These are phyloP conservation scores for Boulengeromyrus knoepffleri DNA, from an alignment of 2,113 vertebrate species.

Conservation along the genomic window DNA sequence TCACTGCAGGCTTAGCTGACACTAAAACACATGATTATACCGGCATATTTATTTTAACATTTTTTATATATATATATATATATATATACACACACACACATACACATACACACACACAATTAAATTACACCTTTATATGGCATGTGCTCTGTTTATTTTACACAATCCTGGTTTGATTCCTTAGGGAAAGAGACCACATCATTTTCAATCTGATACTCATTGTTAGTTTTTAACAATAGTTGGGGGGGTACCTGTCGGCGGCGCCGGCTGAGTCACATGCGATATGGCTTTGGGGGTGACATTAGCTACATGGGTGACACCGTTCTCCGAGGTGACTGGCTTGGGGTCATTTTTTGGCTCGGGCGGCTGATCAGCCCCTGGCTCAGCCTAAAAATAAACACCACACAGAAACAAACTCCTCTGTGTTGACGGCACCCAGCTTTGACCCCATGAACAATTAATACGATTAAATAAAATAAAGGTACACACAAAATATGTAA, in stretches of 20 bases:
- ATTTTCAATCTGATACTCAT: not conserved
- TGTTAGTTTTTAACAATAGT: not conserved
- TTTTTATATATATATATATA: not conserved
- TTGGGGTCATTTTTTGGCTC: slow-evolving; percentile 78
- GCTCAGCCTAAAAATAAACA: slow-evolving; percentile 63
- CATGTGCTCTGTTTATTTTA: not conserved
- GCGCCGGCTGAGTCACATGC: slow-evolving; percentile 69
- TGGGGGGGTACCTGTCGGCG: slow-evolving; percentile 58
- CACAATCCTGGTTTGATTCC: not conserved
- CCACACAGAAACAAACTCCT: not conserved
- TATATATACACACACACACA: not conserved
- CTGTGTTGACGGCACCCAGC: not conserved
- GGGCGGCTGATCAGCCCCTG: slow-evolving; percentile 57
- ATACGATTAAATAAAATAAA: not conserved
- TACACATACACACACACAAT: not conserved
- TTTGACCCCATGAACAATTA: not conserved
- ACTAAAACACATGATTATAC: slow-evolving; percentile 54
- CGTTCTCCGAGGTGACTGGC: slow-evolving; percentile 81
- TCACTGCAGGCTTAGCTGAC: slow-evolving; percentile 78
- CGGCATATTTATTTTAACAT: not conserved
- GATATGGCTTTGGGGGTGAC: slow-evolving; percentile 67
- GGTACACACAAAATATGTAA: not conserved
- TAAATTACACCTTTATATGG: not conserved
- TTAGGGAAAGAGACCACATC: not conserved
- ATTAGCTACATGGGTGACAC: slow-evolving; percentile 68